These are phyloP conservation scores for Fundulus diaphanus DNA, from an alignment of 2,797 vertebrate species.

Conservation along the genomic window DNA sequence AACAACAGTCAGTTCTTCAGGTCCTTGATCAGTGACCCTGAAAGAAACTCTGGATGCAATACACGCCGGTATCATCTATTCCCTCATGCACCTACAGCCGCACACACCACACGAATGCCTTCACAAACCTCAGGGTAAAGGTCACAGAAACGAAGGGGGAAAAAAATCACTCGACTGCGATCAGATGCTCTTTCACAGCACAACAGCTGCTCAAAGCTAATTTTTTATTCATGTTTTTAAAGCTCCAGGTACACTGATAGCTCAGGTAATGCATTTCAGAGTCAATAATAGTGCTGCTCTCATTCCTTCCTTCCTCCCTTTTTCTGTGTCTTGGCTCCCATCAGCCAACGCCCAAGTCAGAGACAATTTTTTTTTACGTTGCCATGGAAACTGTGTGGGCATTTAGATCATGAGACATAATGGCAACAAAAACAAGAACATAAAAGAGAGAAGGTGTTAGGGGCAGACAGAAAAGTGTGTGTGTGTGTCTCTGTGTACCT, in stretches of 20 bases:
- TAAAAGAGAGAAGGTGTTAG: conserved; percentile 38
- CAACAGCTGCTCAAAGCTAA: conserved; percentile 13
- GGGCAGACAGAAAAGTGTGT: conserved; percentile 30
- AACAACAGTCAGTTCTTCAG: conserved; percentile 19
- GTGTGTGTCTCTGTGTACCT: conserved; percentile 12
- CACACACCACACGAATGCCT: conserved; percentile 10
- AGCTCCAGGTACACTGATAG: conserved; percentile 15
- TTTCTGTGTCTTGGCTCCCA: conserved; percentile 36
- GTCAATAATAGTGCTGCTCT: conserved; percentile 12
- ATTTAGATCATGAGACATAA: conserved; percentile 72
- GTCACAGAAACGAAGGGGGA: conserved; percentile 29
- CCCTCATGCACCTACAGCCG: background rate
- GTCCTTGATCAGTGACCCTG: conserved; percentile 39
- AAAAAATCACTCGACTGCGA: conserved; percentile 22
- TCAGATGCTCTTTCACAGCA: conserved; percentile 34
- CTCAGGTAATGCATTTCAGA: conserved; percentile 17
- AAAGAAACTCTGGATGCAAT: conserved; percentile 25
- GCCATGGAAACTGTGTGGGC: conserved; percentile 79
- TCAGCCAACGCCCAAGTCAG: conserved; percentile 49
- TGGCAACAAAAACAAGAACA: conserved; percentile 56
- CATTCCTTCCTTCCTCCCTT: conserved; percentile 16
- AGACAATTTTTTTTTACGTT: conserved; percentile 58
- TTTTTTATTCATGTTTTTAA: conserved; percentile 39
- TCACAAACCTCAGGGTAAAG: conserved; percentile 13
- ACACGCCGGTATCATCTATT: conserved; percentile 10